phyloP scores from a whole-genome alignment of 1,140 invertebrate species.

The Eumeta japonica region DNA sequence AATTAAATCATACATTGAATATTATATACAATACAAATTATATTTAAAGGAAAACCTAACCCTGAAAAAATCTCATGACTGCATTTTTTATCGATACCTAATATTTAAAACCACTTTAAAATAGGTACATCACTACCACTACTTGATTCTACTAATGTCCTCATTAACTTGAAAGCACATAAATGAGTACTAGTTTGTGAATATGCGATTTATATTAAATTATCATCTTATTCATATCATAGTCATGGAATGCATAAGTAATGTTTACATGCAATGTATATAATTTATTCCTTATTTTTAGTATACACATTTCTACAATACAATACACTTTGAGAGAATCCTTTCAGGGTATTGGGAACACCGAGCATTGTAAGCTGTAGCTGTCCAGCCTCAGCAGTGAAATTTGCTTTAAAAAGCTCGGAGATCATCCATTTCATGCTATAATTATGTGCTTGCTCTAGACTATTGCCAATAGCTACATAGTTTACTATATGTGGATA shows the following conservation, averaged over 20 bases:
- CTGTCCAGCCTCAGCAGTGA: slow-evolving; percentile 35
- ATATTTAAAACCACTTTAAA: slow-evolving; percentile 11
- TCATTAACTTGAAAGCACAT: too few relatives aligned
- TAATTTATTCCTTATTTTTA: too few relatives aligned
- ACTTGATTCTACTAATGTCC: too few relatives aligned
- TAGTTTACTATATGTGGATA: slow-evolving; percentile 30
- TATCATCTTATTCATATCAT: background rate
- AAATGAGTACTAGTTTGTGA: too few relatives aligned
- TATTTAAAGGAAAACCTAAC: too few relatives aligned
- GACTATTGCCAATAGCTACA: slow-evolving; percentile 15
- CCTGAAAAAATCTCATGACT: too few relatives aligned
- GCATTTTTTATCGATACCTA: too few relatives aligned
- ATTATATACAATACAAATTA: too few relatives aligned
- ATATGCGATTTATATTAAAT: too few relatives aligned
- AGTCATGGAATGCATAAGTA: background rate
- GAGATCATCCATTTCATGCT: slow-evolving; percentile 23
- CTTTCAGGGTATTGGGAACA: slow-evolving; percentile 24
- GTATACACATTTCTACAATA: slow-evolving; percentile 29
- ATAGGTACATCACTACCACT: background rate
- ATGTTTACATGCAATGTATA: background rate
- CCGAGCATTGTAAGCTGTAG: slow-evolving; percentile 22
- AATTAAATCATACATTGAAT: too few relatives aligned
- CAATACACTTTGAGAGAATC: slow-evolving; percentile 32
- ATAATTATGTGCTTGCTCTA: slow-evolving; percentile 14
- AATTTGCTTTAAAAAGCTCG: slow-evolving; percentile 28